Base-by-base conservation (phyloP, 2,113 vertebrate genomes). In the Dasypus novemcinctus region DNA sequence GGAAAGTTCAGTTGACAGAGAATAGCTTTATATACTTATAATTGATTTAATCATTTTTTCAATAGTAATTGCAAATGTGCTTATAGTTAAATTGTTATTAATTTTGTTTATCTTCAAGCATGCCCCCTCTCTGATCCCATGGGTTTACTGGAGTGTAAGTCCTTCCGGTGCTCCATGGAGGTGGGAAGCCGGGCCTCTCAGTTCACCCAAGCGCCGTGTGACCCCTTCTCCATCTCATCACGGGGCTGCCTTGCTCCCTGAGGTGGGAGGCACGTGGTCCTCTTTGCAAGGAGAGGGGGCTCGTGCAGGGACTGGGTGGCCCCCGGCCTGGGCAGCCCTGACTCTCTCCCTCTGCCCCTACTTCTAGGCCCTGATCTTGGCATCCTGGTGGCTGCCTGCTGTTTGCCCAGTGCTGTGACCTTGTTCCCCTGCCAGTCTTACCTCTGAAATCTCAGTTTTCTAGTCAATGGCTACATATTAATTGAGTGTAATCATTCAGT, bases 171-270 rank as follows among this genome's bases (percentile, higher is more conserved):
- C 68, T 13, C 4, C 84, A 72, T 61, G 5, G 94, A n/a, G 21
- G 7, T 29, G 61, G 71, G 33, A 14, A 36, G 11, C 38, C 4
- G 29, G 29, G 82, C 57, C 61, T 25, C 0, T 11, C 0, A 2
- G 63, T 75, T 13, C 3, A 46, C 43, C 43, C 43, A 46, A 9
- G 46, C 46, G 8, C 46, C 46, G 46, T 49, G 46, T 49, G 46
- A 49, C 46, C 46, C 46, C 46, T 49, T 49, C 46, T 49, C 46
- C 46, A 5, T 2, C 63, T 46, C 21, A 8, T 46, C 52, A 18
- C n/a, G 5, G 1, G 31, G 33, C 41, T 38, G 14, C n/a, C 7
- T 63, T 8, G 4, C 27, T 27, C 18, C 5, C 18, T 0, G 0
- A 0, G 0, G 3, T 12, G 29, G 52, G 33, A 71, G 13, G 10